A percentile compares a stretch with the other conserved stretches of the same genome.
Evolutionary conservation across 2,888 invertebrate species (phyloP).

Genomic region (Leptinotarsa rubiginosa): DNA sequence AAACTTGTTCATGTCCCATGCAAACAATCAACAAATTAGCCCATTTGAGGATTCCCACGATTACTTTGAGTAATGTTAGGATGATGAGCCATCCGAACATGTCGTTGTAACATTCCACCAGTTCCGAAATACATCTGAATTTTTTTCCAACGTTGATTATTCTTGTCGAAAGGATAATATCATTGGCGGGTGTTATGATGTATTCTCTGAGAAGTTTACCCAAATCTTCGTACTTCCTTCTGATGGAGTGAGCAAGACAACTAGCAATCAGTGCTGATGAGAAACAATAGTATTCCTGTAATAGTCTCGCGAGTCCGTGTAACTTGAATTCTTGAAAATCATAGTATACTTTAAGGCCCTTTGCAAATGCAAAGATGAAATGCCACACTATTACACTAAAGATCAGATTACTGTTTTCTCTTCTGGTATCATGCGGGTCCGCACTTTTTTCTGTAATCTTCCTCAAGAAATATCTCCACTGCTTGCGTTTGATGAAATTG

Average conservation of each 20-base stretch:
- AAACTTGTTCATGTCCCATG: background rate
- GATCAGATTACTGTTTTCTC: background rate
- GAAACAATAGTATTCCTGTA: constrained; percentile 21
- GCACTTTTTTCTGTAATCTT: background rate
- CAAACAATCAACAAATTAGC: constrained; percentile 11
- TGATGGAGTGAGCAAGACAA: constrained; percentile 11
- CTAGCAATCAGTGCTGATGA: constrained; percentile 14
- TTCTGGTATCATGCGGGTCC: background rate
- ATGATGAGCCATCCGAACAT: constrained; percentile 34
- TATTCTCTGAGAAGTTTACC: background rate
- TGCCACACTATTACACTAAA: background rate
- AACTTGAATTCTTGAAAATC: background rate
- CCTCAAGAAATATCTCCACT: constrained; percentile 12
- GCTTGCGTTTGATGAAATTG: background rate
- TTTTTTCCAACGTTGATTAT: constrained; percentile 20
- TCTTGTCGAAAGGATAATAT: background rate
- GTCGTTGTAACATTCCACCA: constrained; percentile 28
- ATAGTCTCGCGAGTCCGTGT: background rate
- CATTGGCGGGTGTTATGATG: background rate
- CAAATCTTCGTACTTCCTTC: constrained; percentile 18
- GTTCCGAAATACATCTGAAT: constrained; percentile 20
- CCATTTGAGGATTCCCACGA: constrained; percentile 20
- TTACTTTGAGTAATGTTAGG: constrained; percentile 23
- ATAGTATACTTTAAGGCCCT: background rate
- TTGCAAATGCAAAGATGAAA: background rate